Conservation (phyloP, 2,113 vertebrate species). For the Crotophaga sulcirostris region DNA sequence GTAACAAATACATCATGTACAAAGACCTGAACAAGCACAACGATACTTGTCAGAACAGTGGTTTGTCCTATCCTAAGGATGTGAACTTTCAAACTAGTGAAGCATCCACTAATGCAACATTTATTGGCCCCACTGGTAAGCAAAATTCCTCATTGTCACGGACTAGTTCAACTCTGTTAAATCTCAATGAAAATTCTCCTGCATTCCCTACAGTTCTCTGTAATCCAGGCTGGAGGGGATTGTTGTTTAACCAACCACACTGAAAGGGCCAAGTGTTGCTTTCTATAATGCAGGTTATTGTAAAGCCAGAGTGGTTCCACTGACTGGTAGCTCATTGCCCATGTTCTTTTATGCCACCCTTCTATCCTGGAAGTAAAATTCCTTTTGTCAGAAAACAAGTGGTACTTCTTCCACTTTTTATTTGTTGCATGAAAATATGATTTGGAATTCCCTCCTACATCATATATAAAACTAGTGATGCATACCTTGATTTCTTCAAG, state of each 20-base stretch:
- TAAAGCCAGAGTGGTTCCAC: background rate
- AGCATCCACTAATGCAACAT: background rate
- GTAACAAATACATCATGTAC: slow-evolving; percentile 69
- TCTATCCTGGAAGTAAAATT: background rate
- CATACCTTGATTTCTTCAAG: background rate
- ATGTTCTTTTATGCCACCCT: background rate
- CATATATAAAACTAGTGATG: background rate
- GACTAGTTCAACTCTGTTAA: background rate
- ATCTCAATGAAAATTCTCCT: background rate
- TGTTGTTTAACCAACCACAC: background rate
- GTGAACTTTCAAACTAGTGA: background rate
- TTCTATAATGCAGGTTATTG: background rate
- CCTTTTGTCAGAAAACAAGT: background rate
- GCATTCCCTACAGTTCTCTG: background rate
- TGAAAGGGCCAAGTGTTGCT: background rate
- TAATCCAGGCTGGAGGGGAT: background rate
- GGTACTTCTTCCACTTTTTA: background rate
- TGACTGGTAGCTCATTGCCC: background rate
- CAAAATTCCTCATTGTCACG: background rate
- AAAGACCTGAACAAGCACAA: slow-evolving; percentile 62
- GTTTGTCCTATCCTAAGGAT: background rate
- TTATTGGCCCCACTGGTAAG: background rate
- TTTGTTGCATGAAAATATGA: background rate
- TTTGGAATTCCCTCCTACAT: background rate
- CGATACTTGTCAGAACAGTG: slow-evolving; percentile 8